Conservation (phyloP, 2,888 invertebrate species). For the Harmothoe impar region DNA sequence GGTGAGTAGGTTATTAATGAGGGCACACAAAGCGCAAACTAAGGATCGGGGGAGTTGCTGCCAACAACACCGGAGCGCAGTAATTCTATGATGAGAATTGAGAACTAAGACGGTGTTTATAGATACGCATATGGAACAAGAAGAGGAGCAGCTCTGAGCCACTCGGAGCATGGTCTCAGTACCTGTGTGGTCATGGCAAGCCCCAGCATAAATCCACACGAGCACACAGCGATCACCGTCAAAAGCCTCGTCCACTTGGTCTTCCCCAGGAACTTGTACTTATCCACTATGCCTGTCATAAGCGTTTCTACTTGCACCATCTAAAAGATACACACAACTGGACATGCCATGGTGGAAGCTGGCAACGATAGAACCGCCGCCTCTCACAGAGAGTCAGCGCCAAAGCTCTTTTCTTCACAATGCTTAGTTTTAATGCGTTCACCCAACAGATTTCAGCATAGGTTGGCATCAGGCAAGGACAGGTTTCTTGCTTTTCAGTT, state of each 20-base stretch:
- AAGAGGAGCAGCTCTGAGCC: not conserved
- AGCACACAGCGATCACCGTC: constrained; percentile 66
- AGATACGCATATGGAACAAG: not conserved
- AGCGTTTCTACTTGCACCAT: constrained; percentile 73
- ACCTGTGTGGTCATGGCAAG: constrained; percentile 70
- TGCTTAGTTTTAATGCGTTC: not conserved
- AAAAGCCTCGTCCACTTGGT: constrained; percentile 67
- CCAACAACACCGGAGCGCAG: not conserved
- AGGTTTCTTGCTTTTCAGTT: not conserved
- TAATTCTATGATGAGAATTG: not conserved
- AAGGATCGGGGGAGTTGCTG: not conserved
- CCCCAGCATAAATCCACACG: constrained; percentile 68
- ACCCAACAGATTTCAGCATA: constrained; percentile 8
- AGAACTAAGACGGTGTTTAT: not conserved
- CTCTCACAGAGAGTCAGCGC: not conserved
- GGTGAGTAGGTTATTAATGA: not conserved
- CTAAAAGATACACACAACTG: constrained; percentile 64
- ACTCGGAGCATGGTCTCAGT: not conserved
- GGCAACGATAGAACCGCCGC: not conserved
- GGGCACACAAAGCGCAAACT: not conserved
- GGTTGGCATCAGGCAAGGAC: constrained; percentile 27
- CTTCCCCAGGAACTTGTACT: constrained; percentile 65
- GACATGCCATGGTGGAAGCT: constrained; percentile 38
- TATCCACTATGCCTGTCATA: constrained; percentile 71
- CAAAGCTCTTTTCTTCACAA: not conserved